Base-by-base conservation (phyloP, 1,140 invertebrate species). In the Ditylenchus dipsaci region DNA sequence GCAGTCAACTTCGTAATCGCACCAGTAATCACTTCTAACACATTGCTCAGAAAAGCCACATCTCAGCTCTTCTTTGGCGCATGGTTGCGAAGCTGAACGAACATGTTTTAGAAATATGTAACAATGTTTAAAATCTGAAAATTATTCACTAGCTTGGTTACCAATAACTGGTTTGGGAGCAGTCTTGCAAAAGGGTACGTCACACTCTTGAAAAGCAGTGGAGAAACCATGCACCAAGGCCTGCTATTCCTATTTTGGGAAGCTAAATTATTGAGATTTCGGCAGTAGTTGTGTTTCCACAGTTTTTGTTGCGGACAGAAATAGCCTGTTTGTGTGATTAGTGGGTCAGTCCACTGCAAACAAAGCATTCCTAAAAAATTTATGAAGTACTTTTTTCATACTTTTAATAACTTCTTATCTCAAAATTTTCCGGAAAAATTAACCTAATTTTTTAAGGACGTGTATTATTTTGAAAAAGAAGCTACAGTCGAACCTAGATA, bases 151-250 rank as follows among this genome's bases (percentile, higher is more conserved):
- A 1, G 21, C 38, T 11, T 26, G 60, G 19, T 29, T 62, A 19
- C 21, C 15, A n/a, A 33, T 15, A 27, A 33, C 30, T 30, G n/a
- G 8, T 1, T 33, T 29, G n/a, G 27, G 15, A 3, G 30, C 45
- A 27, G 45, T n/a, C 26, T 47, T 13, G 45, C 69, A 71, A n/a
- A 42, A 45, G 17, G 65, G 53, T 29, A 71, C 43, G 21, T 27
- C 29, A 49, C 69, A 71, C 30, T 71, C 69, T 71, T 71, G 64
- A 63, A 71, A 71, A 19, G 38, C 17, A n/a, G 30, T 27, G 42
- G 66, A 19, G 68, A 72, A 21, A 71, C 61, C 67, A 71, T 72
- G 49, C 69, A 71, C 69, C 69, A 71, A 8, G 69, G 69, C 56
- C 42, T 38, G 15, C 23, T 29, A n/a, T 26, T 21, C 58, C 7